Evolutionary conservation across 92 coral and sea anemone genomes (phyloP), one percentile per base, ranked within the genome.

Genomic region (Hydrozoanthus gracilis): DNA sequence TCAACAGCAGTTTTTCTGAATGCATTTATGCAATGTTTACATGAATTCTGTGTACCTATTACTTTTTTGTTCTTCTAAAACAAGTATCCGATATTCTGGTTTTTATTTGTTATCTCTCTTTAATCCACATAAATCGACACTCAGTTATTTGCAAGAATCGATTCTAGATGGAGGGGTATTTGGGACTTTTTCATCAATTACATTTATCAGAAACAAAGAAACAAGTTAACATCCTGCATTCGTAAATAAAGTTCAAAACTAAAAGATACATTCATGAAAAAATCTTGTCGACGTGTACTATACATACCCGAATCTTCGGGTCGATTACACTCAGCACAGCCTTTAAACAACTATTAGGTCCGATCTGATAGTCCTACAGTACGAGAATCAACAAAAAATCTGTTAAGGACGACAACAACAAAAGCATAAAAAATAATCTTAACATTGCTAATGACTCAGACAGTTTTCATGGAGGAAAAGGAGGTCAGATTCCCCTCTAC

Each of bases 321-420:
- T 95, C 92, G 70, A 95, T 89, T 78, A 92, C 62, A 35, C 89
- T 88, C 14, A 97, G 76, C 11, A 97, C 97, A 7, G 98, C 94
- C 72, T 87, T 92, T 4, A 97, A 92, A 88, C 99, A 97, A 76
- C 99, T 97, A 91, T 88, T 91, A 46, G 92, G 92, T 7, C 95
- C 97, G 56, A 97, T 78, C 10, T 92, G 84, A 44, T 92, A 90
- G 46, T 89, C 96, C 99, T 97, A 78, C 39, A 27, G 39, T 27
- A 27, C 3, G 27, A 76, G n/a, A 27, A 90, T 1, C 49, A 27
- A 54, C 10, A 52, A 55, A 52, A 12, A 76, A 27, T 8, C 11
- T 45, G 2, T 13, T 27, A 27, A 27, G 39, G 39, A 54, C 4
- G 18, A 17, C 35, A 12, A 6, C 73, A 20, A 18, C 35, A 27